Evolutionary conservation across 2,113 vertebrate species (phyloP), one percentile per base, ranked within the genome.

Genomic region (Corvus moneduloides): DNA sequence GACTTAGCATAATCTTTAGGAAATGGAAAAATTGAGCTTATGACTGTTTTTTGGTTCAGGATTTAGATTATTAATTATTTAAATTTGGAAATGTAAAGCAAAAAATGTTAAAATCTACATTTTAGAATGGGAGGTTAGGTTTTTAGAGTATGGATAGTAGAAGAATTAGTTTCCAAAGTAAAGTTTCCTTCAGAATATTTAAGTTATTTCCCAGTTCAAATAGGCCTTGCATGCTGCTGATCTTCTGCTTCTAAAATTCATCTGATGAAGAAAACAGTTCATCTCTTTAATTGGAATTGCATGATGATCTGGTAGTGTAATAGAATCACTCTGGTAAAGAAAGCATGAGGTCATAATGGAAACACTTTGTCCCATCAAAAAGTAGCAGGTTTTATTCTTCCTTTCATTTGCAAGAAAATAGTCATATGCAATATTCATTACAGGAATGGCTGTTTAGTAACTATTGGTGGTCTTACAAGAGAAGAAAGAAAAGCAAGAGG

Each of bases 281-380:
- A 71, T 43, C 83, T 48, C 48, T 96, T 32, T 91, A 91, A 90
- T 26, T 94, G 75, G 82, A 87, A 86, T 71, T 96, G 48, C 67
- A 89, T 92, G 84, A 68, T 77, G 88, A 93, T 90, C 86, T 93
- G 43, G 37, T 77, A 93, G 62, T 82, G 55, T 56, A 93, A 97
- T 96, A 88, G 32, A 89, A 89, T 94, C 76, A 32, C 64, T 92
- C 76, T 41, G 85, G 54, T 93, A 87, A 95, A 96, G 43, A 92
- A 92, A 87, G 37, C 95, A 98, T 99, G 97, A 98, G 93, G 96
- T 98, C 98, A 98, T 88, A 87, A 74, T 98, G 98, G 98, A 98
- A 98, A 98, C 84, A 98, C 98, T 98, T 97, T 96, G 85, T 96
- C 95, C 95, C 96, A 97, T 97, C 84, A 97, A 98, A 91, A 97